Conservation (phyloP, 2,797 vertebrate species). For the Bovichtus variegatus region DNA sequence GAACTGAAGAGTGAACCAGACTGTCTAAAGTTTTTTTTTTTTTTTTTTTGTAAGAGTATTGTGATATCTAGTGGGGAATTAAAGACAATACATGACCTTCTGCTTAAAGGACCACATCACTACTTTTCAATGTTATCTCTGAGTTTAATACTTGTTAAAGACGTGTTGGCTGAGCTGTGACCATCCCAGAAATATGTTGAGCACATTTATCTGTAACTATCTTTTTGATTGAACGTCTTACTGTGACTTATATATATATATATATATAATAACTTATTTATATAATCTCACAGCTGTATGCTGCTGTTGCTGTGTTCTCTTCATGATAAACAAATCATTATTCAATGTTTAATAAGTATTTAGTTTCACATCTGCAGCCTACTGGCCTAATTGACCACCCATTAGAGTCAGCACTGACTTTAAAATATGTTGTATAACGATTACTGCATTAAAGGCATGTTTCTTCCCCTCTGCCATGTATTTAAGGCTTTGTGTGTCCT, state of each 20-base stretch:
- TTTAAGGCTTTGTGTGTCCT: background rate
- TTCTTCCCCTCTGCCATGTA: background rate
- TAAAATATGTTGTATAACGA: background rate
- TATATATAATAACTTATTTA: no score
- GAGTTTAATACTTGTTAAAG: background rate
- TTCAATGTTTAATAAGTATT: no score
- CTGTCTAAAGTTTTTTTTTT: background rate
- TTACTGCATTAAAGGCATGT: background rate
- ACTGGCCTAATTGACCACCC: no score
- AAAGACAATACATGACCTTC: background rate
- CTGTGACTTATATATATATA: no score
- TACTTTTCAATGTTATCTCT: background rate
- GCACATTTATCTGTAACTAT: background rate
- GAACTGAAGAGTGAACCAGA: background rate
- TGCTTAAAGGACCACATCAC: background rate
- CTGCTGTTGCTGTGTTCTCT: no score
- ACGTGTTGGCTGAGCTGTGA: background rate
- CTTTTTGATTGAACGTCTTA: background rate
- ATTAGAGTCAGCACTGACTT: no score
- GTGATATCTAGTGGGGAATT: conserved; percentile 56
- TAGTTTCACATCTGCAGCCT: no score
- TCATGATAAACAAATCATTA: no score
- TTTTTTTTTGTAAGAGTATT: background rate
- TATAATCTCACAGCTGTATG: no score
- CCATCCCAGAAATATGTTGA: no score